Conservation (phyloP, 1,140 invertebrate species). For the Heliothis virescens region DNA sequence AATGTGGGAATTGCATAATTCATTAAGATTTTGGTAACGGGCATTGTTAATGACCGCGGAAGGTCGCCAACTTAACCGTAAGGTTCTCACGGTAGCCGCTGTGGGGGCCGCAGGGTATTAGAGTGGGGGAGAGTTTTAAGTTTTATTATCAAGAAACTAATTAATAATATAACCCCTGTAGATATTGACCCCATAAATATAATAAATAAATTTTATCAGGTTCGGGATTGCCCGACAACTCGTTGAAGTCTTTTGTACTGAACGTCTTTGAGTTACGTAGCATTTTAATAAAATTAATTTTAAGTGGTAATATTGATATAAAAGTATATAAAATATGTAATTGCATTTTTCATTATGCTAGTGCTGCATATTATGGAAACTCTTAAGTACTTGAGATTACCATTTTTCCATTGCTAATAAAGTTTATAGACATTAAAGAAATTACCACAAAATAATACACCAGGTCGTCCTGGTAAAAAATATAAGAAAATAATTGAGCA, state of each 20-base stretch:
- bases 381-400: no score
- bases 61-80: slow-evolving; percentile 52
- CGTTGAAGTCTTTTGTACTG: slow-evolving; percentile 81
- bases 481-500: neutral
- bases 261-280: slow-evolving; percentile 6
- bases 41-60: slow-evolving; percentile 51
- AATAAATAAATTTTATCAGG: neutral
- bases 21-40: slow-evolving; percentile 50
- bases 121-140: neutral
- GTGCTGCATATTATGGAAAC: neutral
- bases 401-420: no score
- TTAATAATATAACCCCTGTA: neutral
- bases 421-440: neutral
- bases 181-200: neutral
- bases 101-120: neutral
- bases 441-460: neutral
- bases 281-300: slow-evolving; percentile 32
- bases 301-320: neutral
- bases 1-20: slow-evolving; percentile 49
- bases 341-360: no score
- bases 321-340: no score
- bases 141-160: slow-evolving; percentile 16
- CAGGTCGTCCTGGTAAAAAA: neutral
- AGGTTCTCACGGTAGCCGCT: slow-evolving; percentile 34
- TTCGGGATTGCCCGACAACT: slow-evolving; percentile 41